Conservation (phyloP, 2,113 vertebrate species). For the Rhinopomastus cyanomelas region DNA sequence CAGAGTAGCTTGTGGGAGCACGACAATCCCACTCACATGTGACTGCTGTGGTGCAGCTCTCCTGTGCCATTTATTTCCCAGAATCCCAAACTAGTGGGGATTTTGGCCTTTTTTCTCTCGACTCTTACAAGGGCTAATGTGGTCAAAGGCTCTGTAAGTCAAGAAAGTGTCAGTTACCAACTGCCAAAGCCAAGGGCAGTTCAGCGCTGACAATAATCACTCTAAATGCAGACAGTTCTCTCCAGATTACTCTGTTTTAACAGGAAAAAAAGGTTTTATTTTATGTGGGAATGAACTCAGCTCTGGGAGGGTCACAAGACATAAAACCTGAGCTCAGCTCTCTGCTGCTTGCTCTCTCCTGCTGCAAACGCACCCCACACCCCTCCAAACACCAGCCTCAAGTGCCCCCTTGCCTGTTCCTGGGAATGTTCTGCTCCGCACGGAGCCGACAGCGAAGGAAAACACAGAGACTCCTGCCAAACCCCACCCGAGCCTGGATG, state of each 20-base stretch:
- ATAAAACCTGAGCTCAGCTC: background rate
- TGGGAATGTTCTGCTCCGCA: slow-evolving; percentile 21
- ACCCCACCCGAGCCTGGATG: slow-evolving; percentile 38
- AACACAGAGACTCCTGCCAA: slow-evolving; percentile 20
- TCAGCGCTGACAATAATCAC: background rate
- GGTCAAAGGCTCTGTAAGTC: background rate
- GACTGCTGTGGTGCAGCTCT: background rate
- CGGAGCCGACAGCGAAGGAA: slow-evolving; percentile 19
- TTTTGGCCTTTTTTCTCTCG: background rate
- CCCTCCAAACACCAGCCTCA: slow-evolving; percentile 12
- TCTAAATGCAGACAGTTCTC: background rate
- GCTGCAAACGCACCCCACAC: slow-evolving; percentile 10
- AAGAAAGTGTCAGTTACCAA: background rate
- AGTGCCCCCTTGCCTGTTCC: slow-evolving; percentile 22
- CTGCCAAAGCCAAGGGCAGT: background rate
- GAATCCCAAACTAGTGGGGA: too few species aligned
- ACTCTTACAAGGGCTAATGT: background rate
- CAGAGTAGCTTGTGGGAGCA: background rate
- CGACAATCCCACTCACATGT: background rate
- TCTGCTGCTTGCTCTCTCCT: background rate
- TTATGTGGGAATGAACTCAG: slow-evolving; percentile 4
- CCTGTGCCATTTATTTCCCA: background rate
- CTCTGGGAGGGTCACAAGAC: background rate
- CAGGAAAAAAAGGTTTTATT: background rate
- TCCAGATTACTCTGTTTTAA: background rate